Evolutionary conservation across 2,113 vertebrate genomes (phyloP).

Genomic region (Electrona antarctica): DNA sequence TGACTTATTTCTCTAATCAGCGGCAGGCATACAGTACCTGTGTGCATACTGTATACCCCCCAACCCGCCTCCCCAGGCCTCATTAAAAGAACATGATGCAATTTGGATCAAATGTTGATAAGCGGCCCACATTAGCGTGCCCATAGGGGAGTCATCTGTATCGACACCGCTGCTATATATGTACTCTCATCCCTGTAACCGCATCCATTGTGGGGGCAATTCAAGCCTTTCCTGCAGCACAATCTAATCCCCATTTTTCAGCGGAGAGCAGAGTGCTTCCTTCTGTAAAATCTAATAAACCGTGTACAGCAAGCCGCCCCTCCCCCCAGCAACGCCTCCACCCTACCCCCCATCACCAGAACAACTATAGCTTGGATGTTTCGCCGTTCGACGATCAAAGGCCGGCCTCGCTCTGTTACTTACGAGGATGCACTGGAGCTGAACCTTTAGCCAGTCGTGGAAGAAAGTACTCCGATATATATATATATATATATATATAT

Average conservation of each 20-base stretch:
- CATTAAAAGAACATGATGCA: conserved; percentile 75
- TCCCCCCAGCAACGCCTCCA: conserved; percentile 30
- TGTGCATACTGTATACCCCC: neutral
- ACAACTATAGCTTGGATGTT: conserved; percentile 37
- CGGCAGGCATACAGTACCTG: conserved; percentile 23
- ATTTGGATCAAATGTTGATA: conserved; percentile 72
- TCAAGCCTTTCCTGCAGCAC: conserved; percentile 58
- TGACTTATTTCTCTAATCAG: conserved; percentile 38
- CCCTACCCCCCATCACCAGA: conserved; percentile 9
- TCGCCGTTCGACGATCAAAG: conserved; percentile 51
- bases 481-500: no score
- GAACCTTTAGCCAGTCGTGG: conserved; percentile 17
- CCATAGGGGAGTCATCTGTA: conserved; percentile 55
- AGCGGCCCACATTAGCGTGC: conserved; percentile 58
- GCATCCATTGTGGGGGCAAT: conserved; percentile 58
- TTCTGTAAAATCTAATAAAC: conserved; percentile 69
- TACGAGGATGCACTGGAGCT: conserved; percentile 24
- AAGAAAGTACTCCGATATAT: neutral
- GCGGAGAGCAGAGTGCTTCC: conserved; percentile 51
- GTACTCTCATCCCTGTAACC: conserved; percentile 49
- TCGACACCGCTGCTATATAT: conserved; percentile 25
- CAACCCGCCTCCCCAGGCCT: conserved; percentile 46
- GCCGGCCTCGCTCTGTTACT: conserved; percentile 31
- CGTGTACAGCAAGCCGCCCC: conserved; percentile 49
- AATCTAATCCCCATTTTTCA: conserved; percentile 67